These are phyloP conservation scores for Nematostella vectensis DNA, from an alignment of 92 coral and sea anemone genomes.

Conservation along the genomic window DNA sequence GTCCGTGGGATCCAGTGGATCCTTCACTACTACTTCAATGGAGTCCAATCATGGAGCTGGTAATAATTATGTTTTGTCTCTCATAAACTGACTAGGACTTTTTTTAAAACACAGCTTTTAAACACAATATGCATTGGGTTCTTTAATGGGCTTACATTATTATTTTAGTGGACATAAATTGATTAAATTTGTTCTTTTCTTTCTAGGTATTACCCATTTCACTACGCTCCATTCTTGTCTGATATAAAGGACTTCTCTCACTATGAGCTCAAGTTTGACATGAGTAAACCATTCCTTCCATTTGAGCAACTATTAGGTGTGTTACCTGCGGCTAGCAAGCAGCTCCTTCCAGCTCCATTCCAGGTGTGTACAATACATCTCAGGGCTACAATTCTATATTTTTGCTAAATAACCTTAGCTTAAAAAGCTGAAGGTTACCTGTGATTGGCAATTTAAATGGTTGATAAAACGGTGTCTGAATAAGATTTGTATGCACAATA, in stretches of 20 bases:
- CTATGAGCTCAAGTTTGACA: conserved; percentile 38
- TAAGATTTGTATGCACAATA: no score
- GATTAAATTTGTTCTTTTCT: neutral
- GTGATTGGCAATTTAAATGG: no score
- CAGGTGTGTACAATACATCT: conserved; percentile 72
- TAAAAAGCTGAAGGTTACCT: no score
- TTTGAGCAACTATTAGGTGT: conserved; percentile 94
- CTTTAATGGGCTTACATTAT: no score
- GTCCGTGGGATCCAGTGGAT: conserved; percentile 96
- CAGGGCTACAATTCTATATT: no score
- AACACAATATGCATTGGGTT: no score
- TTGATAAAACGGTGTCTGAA: no score
- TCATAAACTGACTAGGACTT: no score
- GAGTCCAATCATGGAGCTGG: conserved; percentile 98
- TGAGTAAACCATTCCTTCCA: conserved; percentile 89
- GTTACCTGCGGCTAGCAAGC: conserved; percentile 90
- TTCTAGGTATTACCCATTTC: conserved; percentile 89
- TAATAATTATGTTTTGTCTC: conserved; percentile 12
- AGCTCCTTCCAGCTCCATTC: conserved; percentile 75
- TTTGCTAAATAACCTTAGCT: no score
- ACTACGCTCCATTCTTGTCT: conserved; percentile 94
- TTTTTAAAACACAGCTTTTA: no score
- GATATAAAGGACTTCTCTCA: conserved; percentile 67
- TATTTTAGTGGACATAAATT: neutral
- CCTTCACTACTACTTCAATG: conserved; percentile 86